These are phyloP conservation scores for Lamprologus ornatipinnis DNA, from an alignment of 2,113 vertebrate genomes.

Conservation along the genomic window DNA sequence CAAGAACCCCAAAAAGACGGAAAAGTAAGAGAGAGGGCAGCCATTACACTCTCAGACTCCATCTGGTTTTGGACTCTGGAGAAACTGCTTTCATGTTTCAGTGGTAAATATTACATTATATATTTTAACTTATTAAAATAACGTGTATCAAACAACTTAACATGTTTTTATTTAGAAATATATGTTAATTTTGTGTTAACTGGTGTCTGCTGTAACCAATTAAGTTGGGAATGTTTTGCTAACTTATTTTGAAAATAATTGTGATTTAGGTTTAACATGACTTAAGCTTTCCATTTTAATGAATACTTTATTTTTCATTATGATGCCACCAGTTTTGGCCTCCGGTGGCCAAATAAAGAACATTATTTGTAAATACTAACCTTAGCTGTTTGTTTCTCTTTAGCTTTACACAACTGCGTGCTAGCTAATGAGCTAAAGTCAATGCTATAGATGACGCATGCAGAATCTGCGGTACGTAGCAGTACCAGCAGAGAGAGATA, in stretches of 20 bases:
- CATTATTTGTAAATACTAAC: neutral
- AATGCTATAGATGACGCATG: neutral
- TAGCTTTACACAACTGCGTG: rapidly evolving
- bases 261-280: neutral
- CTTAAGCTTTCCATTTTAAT: neutral
- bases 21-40: neutral
- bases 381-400: neutral
- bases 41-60: neutral
- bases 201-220: neutral
- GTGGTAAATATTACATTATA: neutral
- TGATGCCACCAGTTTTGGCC: neutral
- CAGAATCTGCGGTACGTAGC: neutral
- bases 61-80: neutral
- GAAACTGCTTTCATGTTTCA: neutral
- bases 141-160: neutral
- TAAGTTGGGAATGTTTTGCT: neutral
- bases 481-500: neutral
- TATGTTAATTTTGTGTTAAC: neutral
- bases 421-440: neutral
- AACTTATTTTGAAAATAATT: neutral
- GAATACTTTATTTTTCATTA: neutral
- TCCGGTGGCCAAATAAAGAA: neutral
- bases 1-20: neutral
- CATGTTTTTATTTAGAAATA: neutral
- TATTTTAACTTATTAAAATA: neutral